Conservation (phyloP, 2,113 vertebrate species). For the Notechis scutatus region DNA sequence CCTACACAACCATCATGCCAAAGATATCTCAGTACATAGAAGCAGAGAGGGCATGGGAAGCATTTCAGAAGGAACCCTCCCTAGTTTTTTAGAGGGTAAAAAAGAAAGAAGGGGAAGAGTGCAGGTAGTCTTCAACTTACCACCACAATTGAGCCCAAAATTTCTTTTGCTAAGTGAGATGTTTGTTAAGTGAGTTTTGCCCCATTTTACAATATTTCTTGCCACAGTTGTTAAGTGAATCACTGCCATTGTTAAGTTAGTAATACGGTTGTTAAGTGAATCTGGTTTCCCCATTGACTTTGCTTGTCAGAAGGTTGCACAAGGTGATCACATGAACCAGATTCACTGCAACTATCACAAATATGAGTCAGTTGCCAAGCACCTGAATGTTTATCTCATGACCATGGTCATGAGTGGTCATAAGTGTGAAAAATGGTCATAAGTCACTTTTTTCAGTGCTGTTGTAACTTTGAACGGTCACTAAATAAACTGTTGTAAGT, state of each 20-base stretch:
- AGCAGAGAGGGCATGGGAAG: neutral
- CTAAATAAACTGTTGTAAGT: neutral
- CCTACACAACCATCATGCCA: neutral
- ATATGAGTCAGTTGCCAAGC: neutral
- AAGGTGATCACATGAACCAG: too few relatives aligned
- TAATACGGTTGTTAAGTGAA: neutral
- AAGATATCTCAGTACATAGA: neutral
- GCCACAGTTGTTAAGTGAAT: too few relatives aligned
- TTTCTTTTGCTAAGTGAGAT: neutral
- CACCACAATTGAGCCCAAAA: neutral
- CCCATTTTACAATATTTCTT: neutral
- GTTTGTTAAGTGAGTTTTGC: neutral
- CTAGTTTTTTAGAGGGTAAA: neutral
- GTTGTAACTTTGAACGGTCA: neutral
- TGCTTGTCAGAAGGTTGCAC: neutral
- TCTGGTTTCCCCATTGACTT: neutral
- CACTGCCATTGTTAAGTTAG: neutral
- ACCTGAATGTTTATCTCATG: neutral
- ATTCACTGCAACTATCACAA: neutral
- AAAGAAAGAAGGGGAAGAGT: neutral
- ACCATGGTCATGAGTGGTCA: neutral
- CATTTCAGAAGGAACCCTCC: neutral
- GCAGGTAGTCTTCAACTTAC: neutral
- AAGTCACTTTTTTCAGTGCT: neutral
- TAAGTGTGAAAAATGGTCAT: neutral